Base-by-base conservation (phyloP, 1,140 invertebrate species). In the Cherax destructor region DNA sequence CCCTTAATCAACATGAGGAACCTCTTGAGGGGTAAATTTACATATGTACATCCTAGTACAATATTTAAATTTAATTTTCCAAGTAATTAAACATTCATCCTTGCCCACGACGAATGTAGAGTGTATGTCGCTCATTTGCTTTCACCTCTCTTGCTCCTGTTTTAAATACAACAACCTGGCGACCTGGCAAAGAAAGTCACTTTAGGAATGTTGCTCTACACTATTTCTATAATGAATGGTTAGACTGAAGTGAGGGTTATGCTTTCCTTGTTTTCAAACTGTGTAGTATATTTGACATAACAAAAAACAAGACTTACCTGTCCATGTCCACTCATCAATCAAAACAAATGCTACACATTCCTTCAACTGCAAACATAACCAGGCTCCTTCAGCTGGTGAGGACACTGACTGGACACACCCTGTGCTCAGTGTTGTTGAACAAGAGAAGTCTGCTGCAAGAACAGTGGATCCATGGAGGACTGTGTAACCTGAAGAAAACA, bases 51-150 rank as follows among this genome's bases (percentile, higher is more conserved):
- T 41, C 47, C 30, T 13, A 59, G 9, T 72, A 41, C 30, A 41
- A 41, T 41, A 41, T 0, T 41, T 41, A 41, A 41, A 41, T 41
- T 41, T 41, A 41, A 41, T 41, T 41, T 41, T 41, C 30, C 30
- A 41, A 41, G 30, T 41, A 41, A 41, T 41, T 41, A 41, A 41
- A 41, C 0, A 1, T 47, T 88, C 49, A 88, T 41, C 86, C 86
- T 47, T 88, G 86, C 21, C 86, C 86, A 49, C 86, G 86, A 47
- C 86, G 77, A 30, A 88, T 80, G 41, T 88, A 88, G 3, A 88
- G 41, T 21, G 86, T 88, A 30, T 80, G 77, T 16, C 56, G 56
- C n/a, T 72, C 24, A 30, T 81, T 81, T 41, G 65, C 41, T 59
- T 49, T 80, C 16, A 88, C 61, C n/a, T 49, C 69, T n/a, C 30